Conservation (phyloP, 2,113 vertebrate species). For the Carassius carassius region DNA sequence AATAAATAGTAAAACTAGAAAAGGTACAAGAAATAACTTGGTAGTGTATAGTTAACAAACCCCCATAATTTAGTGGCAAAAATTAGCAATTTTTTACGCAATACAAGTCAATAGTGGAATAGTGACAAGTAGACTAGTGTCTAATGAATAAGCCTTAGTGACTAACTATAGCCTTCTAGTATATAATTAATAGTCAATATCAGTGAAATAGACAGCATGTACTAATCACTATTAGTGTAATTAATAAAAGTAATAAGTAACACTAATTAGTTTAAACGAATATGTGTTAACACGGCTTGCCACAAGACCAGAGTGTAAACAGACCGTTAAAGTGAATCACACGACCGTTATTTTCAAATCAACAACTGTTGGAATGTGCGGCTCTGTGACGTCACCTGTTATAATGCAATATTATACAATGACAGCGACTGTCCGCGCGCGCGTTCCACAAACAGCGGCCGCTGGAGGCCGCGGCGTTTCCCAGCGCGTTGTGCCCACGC, state of each 20-base stretch:
- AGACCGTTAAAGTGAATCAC: not conserved
- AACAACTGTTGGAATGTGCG: not conserved
- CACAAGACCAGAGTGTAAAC: constrained; percentile 7
- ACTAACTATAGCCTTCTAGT: not conserved
- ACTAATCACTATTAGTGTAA: not conserved
- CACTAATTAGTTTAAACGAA: not conserved
- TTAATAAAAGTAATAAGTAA: not conserved
- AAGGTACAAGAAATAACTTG: not conserved
- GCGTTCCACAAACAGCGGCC: not conserved
- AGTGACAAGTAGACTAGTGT: not conserved
- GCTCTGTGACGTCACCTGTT: not conserved
- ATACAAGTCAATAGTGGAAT: not conserved
- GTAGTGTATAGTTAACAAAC: not conserved
- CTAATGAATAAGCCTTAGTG: not conserved
- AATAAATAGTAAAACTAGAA: not conserved
- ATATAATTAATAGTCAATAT: not conserved
- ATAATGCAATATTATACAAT: not conserved
- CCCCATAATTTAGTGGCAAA: not conserved
- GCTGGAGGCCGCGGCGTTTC: constrained; percentile 52
- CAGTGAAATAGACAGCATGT: not conserved
- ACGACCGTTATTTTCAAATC: constrained; percentile 17
- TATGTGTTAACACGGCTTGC: not conserved
- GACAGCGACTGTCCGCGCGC: not conserved
- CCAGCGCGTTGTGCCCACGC: constrained; percentile 54
- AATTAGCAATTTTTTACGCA: not conserved